These are phyloP conservation scores for Malachius bipustulatus DNA, from an alignment of 2,888 invertebrate genomes.

Conservation along the genomic window DNA sequence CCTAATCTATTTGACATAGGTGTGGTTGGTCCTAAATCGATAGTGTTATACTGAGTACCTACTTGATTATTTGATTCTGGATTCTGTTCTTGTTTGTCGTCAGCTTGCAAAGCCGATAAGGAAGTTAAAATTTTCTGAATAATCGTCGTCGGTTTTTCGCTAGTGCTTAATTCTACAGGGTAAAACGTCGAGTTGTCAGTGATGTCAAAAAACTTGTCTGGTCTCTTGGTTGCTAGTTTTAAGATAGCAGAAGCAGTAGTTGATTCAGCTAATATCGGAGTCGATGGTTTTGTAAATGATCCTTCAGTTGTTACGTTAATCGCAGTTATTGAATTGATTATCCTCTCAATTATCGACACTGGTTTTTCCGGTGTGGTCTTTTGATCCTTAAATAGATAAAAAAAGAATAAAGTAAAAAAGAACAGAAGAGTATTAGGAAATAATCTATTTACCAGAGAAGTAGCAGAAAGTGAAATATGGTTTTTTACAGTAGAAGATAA, in stretches of 20 bases:
- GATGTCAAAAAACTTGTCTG: conserved; percentile 22
- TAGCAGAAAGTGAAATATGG: conserved; percentile 11
- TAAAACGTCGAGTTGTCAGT: conserved; percentile 19
- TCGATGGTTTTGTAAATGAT: conserved; percentile 15
- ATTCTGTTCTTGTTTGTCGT: conserved; percentile 22
- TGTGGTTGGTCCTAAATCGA: conserved; percentile 27
- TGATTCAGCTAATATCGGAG: conserved; percentile 16
- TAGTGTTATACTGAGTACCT: conserved; percentile 31
- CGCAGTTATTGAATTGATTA: conserved; percentile 35
- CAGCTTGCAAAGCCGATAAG: conserved; percentile 34
- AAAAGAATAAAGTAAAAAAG: too few species aligned
- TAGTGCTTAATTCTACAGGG: conserved; percentile 25
- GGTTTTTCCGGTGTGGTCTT: conserved; percentile 29
- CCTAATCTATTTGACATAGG: too few species aligned
- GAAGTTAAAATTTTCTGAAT: conserved; percentile 36
- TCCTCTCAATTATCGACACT: conserved; percentile 35
- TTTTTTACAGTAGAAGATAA: conserved; percentile 25
- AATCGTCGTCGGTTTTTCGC: conserved; percentile 36
- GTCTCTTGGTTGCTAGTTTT: conserved; percentile 32
- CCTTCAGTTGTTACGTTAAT: conserved; percentile 30
- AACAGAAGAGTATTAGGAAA: too few species aligned
- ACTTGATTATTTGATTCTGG: conserved; percentile 25
- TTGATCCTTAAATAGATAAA: neutral
- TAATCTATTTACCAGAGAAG: too few species aligned
- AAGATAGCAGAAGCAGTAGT: conserved; percentile 32